Conservation (phyloP, 2,797 vertebrate genomes). For the Poecilia picta region DNA sequence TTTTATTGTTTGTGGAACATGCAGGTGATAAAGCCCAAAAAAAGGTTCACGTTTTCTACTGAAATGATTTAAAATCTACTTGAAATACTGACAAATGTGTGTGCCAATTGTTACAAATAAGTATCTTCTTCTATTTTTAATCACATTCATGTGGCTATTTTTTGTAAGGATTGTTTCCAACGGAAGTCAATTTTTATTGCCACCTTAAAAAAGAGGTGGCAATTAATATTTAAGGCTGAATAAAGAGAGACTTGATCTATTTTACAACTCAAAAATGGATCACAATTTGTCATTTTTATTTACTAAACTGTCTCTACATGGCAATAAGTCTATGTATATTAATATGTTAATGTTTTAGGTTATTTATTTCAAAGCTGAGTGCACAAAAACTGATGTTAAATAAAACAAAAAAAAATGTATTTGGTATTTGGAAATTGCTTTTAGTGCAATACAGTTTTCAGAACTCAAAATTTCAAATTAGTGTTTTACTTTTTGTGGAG, state of each 20-base stretch:
- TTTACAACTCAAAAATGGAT: background rate
- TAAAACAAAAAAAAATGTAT: background rate
- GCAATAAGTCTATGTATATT: background rate
- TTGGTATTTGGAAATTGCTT: background rate
- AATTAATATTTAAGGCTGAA: background rate
- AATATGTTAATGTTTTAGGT: background rate
- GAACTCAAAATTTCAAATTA: background rate
- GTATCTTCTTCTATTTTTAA: background rate
- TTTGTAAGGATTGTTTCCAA: background rate
- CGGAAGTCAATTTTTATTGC: background rate
- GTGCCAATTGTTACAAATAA: background rate
- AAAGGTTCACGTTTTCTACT: background rate
- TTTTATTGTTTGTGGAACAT: background rate
- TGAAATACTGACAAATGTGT: background rate
- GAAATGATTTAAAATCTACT: background rate
- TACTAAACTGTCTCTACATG: too few relatives aligned
- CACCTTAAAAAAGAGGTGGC: background rate
- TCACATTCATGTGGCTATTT: background rate
- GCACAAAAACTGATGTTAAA: background rate
- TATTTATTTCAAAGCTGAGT: background rate
- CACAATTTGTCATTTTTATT: background rate
- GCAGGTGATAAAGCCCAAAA: background rate
- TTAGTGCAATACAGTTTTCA: background rate
- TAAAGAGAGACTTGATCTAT: background rate
- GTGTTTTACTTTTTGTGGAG: background rate